Evolutionary conservation across 2,797 vertebrate genomes (phyloP).

Genomic region (Malurus leucopterus): DNA sequence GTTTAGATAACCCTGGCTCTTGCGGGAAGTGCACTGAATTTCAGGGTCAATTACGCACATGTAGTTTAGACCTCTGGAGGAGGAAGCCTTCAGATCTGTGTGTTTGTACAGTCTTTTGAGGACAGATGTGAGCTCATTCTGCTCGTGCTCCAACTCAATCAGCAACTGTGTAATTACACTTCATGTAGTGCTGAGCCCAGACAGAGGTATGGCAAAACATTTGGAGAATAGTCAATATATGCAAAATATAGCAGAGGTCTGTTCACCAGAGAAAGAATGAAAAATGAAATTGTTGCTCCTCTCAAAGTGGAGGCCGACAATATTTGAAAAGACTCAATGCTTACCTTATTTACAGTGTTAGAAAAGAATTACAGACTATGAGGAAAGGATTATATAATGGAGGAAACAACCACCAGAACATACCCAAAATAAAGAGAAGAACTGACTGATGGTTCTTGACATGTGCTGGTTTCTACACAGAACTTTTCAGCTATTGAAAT

Average conservation of each 20-base stretch:
- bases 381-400: background rate
- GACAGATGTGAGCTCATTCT: background rate
- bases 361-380: background rate
- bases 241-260: background rate
- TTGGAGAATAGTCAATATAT: background rate
- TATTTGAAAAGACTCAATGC: background rate
- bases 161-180: background rate
- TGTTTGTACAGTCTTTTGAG: background rate
- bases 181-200: background rate
- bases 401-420: background rate
- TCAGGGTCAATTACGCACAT: background rate
- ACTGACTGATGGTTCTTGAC: background rate
- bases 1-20: slow-evolving; percentile 19
- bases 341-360: background rate
- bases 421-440: background rate
- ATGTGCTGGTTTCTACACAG: background rate
- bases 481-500: background rate
- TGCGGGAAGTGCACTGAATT: background rate
- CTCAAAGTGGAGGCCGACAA: background rate
- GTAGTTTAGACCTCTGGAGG: background rate
- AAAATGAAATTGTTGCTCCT: background rate
- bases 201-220: background rate
- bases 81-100: background rate
- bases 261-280: background rate
- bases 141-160: background rate